These are phyloP conservation scores for Cryptophagus acutangulus DNA, from an alignment of 2,888 invertebrate species.

Conservation along the genomic window DNA sequence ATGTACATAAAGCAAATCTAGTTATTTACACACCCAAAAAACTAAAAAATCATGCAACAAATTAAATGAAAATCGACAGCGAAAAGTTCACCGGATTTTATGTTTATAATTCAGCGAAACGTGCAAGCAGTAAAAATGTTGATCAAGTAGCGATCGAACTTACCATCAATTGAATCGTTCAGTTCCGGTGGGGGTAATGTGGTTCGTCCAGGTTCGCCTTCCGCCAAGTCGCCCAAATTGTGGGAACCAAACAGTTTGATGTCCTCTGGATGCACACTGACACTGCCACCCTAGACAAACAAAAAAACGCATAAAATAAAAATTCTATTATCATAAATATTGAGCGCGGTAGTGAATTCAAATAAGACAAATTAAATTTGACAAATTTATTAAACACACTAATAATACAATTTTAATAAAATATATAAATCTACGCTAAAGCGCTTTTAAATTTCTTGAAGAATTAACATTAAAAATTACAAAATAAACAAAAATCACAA, in stretches of 20 bases:
- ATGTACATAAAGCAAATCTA: constrained; percentile 13
- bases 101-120: constrained; percentile 5
- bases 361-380: too few species aligned
- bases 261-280: constrained; percentile 54
- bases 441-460: too few species aligned
- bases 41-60: constrained; percentile 13
- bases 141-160: too few species aligned
- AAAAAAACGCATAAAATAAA: too few species aligned
- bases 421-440: too few species aligned
- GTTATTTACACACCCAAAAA: too few species aligned
- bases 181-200: constrained; percentile 67
- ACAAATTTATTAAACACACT: too few species aligned
- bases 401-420: too few species aligned
- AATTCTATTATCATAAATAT: too few species aligned
- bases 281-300: constrained; percentile 43
- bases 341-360: too few species aligned
- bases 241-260: constrained; percentile 60
- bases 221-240: constrained; percentile 56
- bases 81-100: background rate
- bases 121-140: constrained; percentile 9
- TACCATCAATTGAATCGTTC: constrained; percentile 71
- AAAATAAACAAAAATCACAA: too few species aligned
- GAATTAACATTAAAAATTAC: too few species aligned
- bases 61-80: constrained; percentile 4
- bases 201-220: constrained; percentile 58